Percentiles rank a stretch among this genome's conserved stretches.
These are phyloP conservation scores for Hemistola chrysoprasaria DNA, from an alignment of 2,888 invertebrate species.

Conservation along the genomic window DNA sequence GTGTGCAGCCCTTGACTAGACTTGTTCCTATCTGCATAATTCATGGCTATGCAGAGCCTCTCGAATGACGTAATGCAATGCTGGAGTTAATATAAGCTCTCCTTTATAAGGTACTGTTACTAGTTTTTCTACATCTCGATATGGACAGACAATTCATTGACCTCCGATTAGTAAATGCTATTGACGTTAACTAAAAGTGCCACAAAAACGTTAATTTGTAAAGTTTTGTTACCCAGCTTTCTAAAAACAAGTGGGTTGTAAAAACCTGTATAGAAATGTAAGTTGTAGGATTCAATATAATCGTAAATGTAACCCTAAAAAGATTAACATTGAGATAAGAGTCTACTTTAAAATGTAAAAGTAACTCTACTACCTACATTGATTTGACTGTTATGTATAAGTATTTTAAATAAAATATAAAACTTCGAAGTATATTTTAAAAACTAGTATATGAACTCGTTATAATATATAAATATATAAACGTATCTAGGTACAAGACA, in stretches of 20 bases:
- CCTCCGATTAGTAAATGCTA: not conserved
- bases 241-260: slow-evolving; percentile 12
- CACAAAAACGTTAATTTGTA: not conserved
- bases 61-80: slow-evolving; percentile 16
- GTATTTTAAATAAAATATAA: no score
- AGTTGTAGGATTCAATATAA: not conserved
- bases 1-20: slow-evolving; percentile 20
- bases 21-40: slow-evolving; percentile 22
- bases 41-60: slow-evolving; percentile 14
- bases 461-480: slow-evolving; percentile 1
- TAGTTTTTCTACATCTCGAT: not conserved
- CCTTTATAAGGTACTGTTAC: slow-evolving; percentile 7
- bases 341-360: not conserved
- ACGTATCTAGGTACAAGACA: slow-evolving; percentile 9
- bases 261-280: slow-evolving; percentile 1
- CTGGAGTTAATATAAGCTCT: slow-evolving; percentile 8
- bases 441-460: no score
- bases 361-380: no score
- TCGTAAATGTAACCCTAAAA: not conserved
- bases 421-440: no score
- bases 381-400: no score
- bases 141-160: slow-evolving; percentile 9
- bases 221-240: slow-evolving; percentile 1
- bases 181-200: not conserved
- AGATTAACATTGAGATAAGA: slow-evolving; percentile 11